These are phyloP conservation scores for Ooceraea biroi DNA, from an alignment of 1,140 invertebrate genomes.

Conservation along the genomic window DNA sequence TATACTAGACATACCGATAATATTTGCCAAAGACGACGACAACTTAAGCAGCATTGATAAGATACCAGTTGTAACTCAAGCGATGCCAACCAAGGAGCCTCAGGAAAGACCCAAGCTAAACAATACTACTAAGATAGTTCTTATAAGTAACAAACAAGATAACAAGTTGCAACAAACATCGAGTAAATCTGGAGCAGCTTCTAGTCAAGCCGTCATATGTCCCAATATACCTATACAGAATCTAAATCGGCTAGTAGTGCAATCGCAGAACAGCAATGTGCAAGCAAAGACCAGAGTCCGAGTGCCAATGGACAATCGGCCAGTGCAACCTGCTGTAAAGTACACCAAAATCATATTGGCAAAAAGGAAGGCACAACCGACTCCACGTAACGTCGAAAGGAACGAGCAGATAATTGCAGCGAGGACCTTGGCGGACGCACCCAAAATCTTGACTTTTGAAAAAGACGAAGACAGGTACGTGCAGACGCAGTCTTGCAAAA, in stretches of 20 bases:
- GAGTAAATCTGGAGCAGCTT: slow-evolving; percentile 74
- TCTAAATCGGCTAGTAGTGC: slow-evolving; percentile 71
- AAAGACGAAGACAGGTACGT: slow-evolving; percentile 72
- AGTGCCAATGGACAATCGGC: slow-evolving; percentile 63
- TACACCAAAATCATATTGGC: slow-evolving; percentile 87
- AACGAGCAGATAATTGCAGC: slow-evolving; percentile 78
- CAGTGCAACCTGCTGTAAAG: slow-evolving; percentile 81
- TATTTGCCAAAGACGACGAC: slow-evolving; percentile 89
- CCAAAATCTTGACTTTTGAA: slow-evolving; percentile 73
- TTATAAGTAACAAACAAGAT: slow-evolving; percentile 82
- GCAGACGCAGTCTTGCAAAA: slow-evolving; percentile 44
- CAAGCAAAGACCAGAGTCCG: slow-evolving; percentile 67
- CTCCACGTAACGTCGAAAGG: slow-evolving; percentile 72
- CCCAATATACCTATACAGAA: slow-evolving; percentile 63
- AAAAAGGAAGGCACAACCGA: slow-evolving; percentile 79
- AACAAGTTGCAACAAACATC: slow-evolving; percentile 74
- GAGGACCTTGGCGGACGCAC: slow-evolving; percentile 71
- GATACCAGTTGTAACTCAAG: slow-evolving; percentile 67
- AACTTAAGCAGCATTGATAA: slow-evolving; percentile 83
- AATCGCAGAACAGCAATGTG: slow-evolving; percentile 72
- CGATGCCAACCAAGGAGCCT: slow-evolving; percentile 63
- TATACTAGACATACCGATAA: slow-evolving; percentile 89
- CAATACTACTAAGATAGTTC: slow-evolving; percentile 78
- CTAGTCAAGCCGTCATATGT: slow-evolving; percentile 77
- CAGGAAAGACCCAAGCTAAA: slow-evolving; percentile 70